Evolutionary conservation across 2,797 vertebrate species (phyloP), one percentile per base, ranked within the genome.

Genomic region (Mionectes olivaceus): DNA sequence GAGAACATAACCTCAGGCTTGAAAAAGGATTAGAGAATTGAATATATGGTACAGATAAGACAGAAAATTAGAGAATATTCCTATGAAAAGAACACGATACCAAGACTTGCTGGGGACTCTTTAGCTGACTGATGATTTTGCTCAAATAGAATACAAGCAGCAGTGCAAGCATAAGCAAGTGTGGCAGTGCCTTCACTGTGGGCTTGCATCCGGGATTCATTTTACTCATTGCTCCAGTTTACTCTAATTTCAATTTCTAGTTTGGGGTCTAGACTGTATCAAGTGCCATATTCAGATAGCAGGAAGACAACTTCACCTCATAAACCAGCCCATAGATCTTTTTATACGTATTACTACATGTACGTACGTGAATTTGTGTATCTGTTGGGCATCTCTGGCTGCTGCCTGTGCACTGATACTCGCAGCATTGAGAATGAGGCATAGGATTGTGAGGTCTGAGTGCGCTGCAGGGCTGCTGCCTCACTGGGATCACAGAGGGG

Each of bases 401-500:
- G 44, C 50, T 35, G 33, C 25, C n/a, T 17, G 6, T 8, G n/a
- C 4, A 0, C 52, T 50, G 11, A 50, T 28, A 50, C 0, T 1
- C 1, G 3, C 0, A 4, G 57, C 32, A 9, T 0, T 19, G 10
- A 21, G 33, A 47, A 56, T 0, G 17, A 71, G 2, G 7, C 13
- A 13, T 35, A 41, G 78, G 53, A 60, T 4, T 0, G 8, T 28
- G n/a, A 75, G 35, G 13, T 22, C 15, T 22, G 35, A 10, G 60
- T 12, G 33, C 19, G 3, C 11, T 27, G 11, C 49, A 55, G 65
- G 65, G 57, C 30, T 17, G 0, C n/a, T 32, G 0, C 9, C 24
- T 22, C 16, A 0, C 0, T n/a, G 28, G 44, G 49, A 11, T 67
- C 73, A 67, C 13, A 47, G 27, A 27, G 2, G 0, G 1, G 7